Percentiles rank a stretch among this genome's conserved stretches.
These are phyloP conservation scores for Triplophysa yarkandensis DNA, from an alignment of 2,797 vertebrate species.

Conservation along the genomic window DNA sequence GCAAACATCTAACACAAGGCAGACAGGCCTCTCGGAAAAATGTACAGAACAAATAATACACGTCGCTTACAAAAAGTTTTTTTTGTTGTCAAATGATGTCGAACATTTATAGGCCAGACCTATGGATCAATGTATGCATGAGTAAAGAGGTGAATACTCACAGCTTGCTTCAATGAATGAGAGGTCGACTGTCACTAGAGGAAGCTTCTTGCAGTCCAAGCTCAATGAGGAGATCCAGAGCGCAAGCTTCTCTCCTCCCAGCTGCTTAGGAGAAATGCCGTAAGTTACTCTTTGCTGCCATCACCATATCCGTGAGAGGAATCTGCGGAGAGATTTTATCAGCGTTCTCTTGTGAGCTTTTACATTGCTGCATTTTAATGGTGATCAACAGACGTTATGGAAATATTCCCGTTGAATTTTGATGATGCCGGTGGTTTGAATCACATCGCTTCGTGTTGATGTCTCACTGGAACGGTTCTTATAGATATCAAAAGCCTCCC, in stretches of 20 bases:
- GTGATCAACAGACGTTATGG: background rate
- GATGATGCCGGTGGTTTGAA: background rate
- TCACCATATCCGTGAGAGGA: conserved; percentile 51
- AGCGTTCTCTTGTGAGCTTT: conserved; percentile 12
- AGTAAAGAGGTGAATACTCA: conserved; percentile 52
- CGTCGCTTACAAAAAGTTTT: background rate
- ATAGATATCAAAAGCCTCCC: conserved; percentile 19
- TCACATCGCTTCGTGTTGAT: background rate
- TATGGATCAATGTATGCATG: conserved; percentile 11
- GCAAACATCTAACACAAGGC: background rate
- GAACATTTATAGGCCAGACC: conserved; percentile 30
- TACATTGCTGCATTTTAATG: conserved; percentile 6
- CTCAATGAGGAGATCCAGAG: conserved; percentile 31
- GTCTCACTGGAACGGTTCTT: background rate
- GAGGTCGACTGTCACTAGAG: conserved; percentile 46
- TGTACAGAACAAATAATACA: background rate
- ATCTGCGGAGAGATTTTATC: conserved; percentile 45
- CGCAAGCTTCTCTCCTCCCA: conserved; percentile 46
- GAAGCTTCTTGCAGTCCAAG: conserved; percentile 41
- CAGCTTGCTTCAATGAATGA: conserved; percentile 46
- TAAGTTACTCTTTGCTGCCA: conserved; percentile 54
- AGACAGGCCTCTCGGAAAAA: conserved; percentile 3
- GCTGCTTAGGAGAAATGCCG: conserved; percentile 14
- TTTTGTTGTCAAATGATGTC: background rate
- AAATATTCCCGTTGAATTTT: conserved; percentile 17